These are phyloP conservation scores for Poliocrania exsul DNA, from an alignment of 2,797 vertebrate genomes.

Conservation along the genomic window DNA sequence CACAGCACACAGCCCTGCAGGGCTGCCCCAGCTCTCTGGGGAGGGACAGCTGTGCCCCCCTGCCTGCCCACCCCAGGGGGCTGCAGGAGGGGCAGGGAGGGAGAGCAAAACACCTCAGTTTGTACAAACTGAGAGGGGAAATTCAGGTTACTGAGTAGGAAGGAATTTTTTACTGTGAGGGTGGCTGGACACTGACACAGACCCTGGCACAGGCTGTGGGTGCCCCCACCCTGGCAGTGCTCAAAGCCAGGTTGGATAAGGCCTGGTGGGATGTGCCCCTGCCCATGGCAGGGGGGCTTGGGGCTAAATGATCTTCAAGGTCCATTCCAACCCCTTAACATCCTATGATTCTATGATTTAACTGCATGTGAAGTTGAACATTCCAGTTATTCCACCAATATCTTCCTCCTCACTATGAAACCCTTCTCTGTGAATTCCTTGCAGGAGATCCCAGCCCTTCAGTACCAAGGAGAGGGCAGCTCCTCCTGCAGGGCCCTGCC, in stretches of 20 bases:
- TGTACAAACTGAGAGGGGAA: neutral
- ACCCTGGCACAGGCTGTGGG: neutral
- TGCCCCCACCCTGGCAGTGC: neutral
- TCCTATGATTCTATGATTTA: neutral
- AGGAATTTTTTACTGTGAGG: neutral
- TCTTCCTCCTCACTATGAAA: neutral
- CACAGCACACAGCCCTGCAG: neutral
- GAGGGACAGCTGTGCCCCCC: neutral
- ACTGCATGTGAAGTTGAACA: neutral
- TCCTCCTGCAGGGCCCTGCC: neutral
- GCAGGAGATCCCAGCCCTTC: accelerated
- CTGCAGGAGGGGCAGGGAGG: neutral
- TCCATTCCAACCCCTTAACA: neutral
- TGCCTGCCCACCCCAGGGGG: neutral
- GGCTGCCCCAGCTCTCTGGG: neutral
- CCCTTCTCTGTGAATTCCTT: neutral
- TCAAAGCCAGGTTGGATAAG: neutral
- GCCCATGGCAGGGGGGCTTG: neutral
- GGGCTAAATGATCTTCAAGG: neutral
- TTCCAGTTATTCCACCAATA: neutral
- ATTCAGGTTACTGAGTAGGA: neutral
- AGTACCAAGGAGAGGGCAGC: neutral
- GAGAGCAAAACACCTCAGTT: neutral
- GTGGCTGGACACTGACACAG: neutral
- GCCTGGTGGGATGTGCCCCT: neutral